These are phyloP conservation scores for Otolemur crassicaudatus DNA, from an alignment of 2,797 vertebrate genomes.

Conservation along the genomic window DNA sequence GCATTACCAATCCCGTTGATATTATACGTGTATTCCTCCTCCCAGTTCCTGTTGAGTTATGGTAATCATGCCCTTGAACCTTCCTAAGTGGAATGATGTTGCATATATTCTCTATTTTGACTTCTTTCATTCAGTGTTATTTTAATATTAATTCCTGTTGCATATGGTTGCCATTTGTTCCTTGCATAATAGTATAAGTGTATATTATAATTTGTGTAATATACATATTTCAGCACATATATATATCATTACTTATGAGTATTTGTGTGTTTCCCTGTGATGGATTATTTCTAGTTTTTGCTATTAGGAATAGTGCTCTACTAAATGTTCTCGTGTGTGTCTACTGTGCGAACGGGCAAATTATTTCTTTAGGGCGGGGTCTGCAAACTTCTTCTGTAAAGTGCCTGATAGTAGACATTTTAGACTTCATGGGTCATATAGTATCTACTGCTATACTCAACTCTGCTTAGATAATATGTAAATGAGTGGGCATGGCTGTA, in stretches of 20 bases:
- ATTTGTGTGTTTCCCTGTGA: not conserved
- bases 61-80: not conserved
- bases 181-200: not conserved
- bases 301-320: not conserved
- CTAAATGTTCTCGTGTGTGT: not conserved
- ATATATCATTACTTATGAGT: not conserved
- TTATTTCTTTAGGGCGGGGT: not conserved
- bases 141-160: not conserved
- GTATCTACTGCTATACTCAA: not conserved
- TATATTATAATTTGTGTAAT: too few species aligned
- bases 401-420: not conserved
- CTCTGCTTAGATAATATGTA: not conserved
- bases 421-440: not conserved
- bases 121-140: not conserved
- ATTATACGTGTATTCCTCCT: not conserved
- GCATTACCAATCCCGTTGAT: not conserved
- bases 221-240: not conserved
- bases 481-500: not conserved
- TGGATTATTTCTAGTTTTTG: not conserved
- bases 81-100: not conserved
- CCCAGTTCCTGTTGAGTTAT: not conserved
- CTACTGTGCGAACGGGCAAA: not conserved
- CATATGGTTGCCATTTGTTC: not conserved
- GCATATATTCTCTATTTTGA: not conserved
- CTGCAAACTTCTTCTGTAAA: not conserved